Conservation (phyloP, 2,888 invertebrate species). For the Sepioteuthis lessoniana region DNA sequence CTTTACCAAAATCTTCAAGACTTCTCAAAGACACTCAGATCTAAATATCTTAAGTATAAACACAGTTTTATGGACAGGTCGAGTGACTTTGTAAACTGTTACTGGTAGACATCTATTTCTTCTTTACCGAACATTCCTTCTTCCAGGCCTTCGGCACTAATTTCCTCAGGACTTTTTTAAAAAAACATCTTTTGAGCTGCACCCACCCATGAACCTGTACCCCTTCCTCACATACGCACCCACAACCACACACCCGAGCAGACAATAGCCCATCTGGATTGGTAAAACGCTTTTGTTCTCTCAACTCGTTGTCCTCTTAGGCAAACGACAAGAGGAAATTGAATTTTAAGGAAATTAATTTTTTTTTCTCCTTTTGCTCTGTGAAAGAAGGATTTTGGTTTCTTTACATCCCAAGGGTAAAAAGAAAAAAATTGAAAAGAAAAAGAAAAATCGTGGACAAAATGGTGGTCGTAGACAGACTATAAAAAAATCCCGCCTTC, state of each 20-base stretch:
- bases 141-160: background rate
- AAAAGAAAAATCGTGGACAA: too few relatives aligned
- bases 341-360: constrained; percentile 33
- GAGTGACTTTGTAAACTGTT: too few relatives aligned
- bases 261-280: background rate
- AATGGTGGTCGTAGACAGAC: background rate
- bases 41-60: too few relatives aligned
- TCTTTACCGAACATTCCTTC: background rate
- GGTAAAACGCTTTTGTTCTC: background rate
- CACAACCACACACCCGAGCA: background rate
- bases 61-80: too few relatives aligned
- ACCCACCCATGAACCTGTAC: background rate
- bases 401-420: background rate
- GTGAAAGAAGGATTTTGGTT: background rate
- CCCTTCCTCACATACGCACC: too few relatives aligned
- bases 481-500: background rate
- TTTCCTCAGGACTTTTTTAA: background rate
- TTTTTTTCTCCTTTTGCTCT: background rate
- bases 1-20: too few relatives aligned
- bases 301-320: background rate
- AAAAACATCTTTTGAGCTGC: background rate
- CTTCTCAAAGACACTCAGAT: too few relatives aligned
- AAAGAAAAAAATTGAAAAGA: background rate
- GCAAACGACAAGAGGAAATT: constrained; percentile 8
- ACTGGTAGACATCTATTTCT: too few relatives aligned